Evolutionary conservation across 2,888 invertebrate species (phyloP).

Genomic region (Trachelus iudaicus): DNA sequence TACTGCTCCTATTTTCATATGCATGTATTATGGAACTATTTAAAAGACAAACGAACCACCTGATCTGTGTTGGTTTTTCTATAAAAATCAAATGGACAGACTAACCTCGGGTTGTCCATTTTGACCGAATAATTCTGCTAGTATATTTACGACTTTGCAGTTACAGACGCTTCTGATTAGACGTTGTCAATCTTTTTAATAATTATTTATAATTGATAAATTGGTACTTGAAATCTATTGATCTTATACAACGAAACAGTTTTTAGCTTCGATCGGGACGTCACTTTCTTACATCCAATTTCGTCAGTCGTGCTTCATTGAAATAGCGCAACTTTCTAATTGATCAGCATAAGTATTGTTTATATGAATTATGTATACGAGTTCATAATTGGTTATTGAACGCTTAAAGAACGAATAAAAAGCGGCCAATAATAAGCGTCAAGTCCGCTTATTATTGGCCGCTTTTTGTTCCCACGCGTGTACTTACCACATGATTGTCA

Average conservation of each 20-base stretch:
- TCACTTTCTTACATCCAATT: neutral
- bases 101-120: too few species aligned
- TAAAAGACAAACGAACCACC: too few species aligned
- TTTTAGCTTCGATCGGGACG: neutral
- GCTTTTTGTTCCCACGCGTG: neutral
- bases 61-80: too few species aligned
- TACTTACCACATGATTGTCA: too few species aligned
- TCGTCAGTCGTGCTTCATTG: too few species aligned
- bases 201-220: neutral
- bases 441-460: neutral
- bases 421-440: too few species aligned
- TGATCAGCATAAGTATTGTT: neutral
- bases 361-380: neutral
- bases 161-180: neutral
- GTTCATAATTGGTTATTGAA: neutral
- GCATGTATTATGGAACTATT: neutral
- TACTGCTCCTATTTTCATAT: neutral
- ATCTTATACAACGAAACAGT: neutral
- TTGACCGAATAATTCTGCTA: too few species aligned
- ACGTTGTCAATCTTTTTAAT: neutral
- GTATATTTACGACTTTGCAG: neutral
- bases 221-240: neutral
- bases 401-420: too few species aligned
- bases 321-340: too few species aligned
- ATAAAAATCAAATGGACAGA: too few species aligned